Base-by-base conservation (phyloP, 2,888 invertebrate species). In the Plemyria rubiginata region DNA sequence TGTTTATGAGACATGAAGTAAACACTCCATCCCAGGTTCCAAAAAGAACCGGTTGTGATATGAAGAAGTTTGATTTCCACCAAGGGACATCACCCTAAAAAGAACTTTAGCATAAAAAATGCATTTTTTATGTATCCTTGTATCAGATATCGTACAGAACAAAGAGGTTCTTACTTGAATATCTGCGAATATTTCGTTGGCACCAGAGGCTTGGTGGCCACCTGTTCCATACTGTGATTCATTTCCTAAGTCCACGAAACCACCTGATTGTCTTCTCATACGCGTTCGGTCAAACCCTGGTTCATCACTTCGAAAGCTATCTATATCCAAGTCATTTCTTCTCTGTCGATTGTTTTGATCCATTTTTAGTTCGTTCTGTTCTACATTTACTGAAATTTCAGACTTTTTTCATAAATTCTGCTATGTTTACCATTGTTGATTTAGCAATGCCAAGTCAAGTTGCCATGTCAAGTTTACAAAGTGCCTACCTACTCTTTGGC, bases 21-120 rank as follows among this genome's bases (percentile, higher is more conserved):
- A 99, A 99, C 7, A 99, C 99, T 69, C 99, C 99, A 90, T 99
- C 99, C 98, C 98, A 99, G 0, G 98, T 98, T 12, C 99, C 99
- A 93, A 99, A 99, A 55, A 99, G 92, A 57, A 99, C 97, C 40
- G 98, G 98, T 86, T 99, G 98, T 38, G 98, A 98, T 87, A 99
- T 96, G 84, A 99, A 98, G 88, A 99, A 98, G 83, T 98, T 98
- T 36, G 98, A 96, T 88, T 98, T 97, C 98, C 98, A 99, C 98
- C 98, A 99, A 54, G 97, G 97, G 71, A 95, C 95, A 78, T 96
- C 95, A 71, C 95, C 96, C 96, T 96, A 61, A 46, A 68, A 68
- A 83, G 63, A 54, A 50, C 3, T 16, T 11, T 8, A n/a, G 40
- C 12, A 0, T 49, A 13, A 13, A 49, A 7, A 38, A 3, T 49